These are phyloP conservation scores for Indri indri DNA, from an alignment of 2,113 vertebrate genomes.

Conservation along the genomic window DNA sequence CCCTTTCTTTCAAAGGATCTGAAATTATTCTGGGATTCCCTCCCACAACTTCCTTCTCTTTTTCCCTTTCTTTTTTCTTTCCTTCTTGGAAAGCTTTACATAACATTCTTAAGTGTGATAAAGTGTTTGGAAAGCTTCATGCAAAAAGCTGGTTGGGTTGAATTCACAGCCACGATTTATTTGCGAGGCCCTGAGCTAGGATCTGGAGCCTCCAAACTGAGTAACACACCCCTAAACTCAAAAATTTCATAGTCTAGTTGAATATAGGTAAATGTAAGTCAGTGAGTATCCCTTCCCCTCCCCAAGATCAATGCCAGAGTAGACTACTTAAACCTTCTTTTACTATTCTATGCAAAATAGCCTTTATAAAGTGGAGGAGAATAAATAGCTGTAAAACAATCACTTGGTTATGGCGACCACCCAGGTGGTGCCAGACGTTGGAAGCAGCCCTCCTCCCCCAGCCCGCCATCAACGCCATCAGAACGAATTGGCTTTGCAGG, in stretches of 20 bases:
- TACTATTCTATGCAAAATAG: not conserved
- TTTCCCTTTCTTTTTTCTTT: not conserved
- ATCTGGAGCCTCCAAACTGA: not conserved
- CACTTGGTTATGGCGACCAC: conserved; percentile 55
- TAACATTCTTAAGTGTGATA: not conserved
- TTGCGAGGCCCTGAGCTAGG: not conserved
- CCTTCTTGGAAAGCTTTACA: conserved; percentile 19
- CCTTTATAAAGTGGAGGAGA: not conserved
- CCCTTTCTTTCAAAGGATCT: not conserved
- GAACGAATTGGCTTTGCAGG: conserved; percentile 64
- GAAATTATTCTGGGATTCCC: not conserved
- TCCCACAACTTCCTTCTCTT: not conserved
- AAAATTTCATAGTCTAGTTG: not conserved
- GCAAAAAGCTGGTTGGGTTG: not conserved
- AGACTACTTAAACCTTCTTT: not conserved
- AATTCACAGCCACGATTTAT: not conserved
- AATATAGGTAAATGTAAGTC: conserved; percentile 1
- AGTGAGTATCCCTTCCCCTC: not conserved
- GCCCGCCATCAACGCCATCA: conserved; percentile 28
- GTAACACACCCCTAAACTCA: not conserved
- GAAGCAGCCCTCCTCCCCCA: not conserved
- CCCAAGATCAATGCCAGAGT: not conserved
- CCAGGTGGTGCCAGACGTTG: conserved; percentile 65
- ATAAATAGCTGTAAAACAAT: not conserved
- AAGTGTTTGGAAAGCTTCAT: not conserved